Percentiles rank a stretch among this genome's conserved stretches.
Evolutionary conservation across 1,140 invertebrate species (phyloP).

Genomic region (Gonioctena quinquepunctata): DNA sequence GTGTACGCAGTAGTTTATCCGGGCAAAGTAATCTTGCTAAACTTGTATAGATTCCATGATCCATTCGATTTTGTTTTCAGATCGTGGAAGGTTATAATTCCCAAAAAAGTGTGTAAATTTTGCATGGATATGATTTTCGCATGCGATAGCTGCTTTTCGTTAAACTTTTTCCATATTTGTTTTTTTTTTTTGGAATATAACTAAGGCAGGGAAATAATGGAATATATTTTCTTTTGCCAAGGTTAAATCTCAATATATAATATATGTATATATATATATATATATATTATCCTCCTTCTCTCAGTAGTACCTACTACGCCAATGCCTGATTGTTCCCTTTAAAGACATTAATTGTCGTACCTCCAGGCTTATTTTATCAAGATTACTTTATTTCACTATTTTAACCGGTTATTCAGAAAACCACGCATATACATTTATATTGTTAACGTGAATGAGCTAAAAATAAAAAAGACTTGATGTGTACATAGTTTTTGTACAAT

Average conservation of each 20-base stretch:
- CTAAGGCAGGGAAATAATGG: too few relatives aligned
- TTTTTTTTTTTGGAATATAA: too few relatives aligned
- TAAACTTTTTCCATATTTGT: too few relatives aligned
- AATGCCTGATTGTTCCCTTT: neutral
- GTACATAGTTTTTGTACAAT: neutral
- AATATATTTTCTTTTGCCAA: neutral
- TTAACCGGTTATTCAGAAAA: slow-evolving; percentile 2
- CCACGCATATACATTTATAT: slow-evolving; percentile 2
- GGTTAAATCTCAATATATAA: neutral
- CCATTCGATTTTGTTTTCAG: too few relatives aligned
- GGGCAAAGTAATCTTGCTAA: too few relatives aligned
- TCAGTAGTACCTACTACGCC: neutral
- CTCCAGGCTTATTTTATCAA: slow-evolving; percentile 1
- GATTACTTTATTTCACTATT: slow-evolving; percentile 3
- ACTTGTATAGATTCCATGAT: too few relatives aligned
- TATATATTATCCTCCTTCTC: neutral
- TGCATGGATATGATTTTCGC: too few relatives aligned
- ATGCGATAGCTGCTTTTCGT: too few relatives aligned
- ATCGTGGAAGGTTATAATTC: too few relatives aligned
- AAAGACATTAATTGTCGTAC: neutral
- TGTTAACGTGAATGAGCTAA: neutral
- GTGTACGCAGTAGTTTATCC: too few relatives aligned
- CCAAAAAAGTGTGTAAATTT: too few relatives aligned
- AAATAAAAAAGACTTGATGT: neutral
- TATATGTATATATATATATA: neutral